Conservation (phyloP, 92 coral and sea anemone genomes). For the Phymanthus crucifer region DNA sequence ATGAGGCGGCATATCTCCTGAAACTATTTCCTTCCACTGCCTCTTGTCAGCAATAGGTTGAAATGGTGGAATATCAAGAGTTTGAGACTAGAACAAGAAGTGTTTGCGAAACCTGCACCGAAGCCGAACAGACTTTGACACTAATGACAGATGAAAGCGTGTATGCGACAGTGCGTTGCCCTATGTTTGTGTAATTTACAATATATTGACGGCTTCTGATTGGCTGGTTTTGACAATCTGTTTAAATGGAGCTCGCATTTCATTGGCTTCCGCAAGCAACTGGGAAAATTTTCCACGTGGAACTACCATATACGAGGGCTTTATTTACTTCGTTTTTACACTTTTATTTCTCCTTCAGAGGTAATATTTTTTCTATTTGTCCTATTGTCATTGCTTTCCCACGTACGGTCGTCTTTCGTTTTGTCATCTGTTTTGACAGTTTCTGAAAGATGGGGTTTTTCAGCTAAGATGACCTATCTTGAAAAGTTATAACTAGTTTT, state of each 20-base stretch:
- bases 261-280: constrained; percentile 89
- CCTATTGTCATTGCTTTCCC: constrained; percentile 4
- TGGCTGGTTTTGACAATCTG: constrained; percentile 92
- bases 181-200: constrained; percentile 98
- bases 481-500: constrained; percentile 1
- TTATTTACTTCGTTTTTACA: constrained; percentile 75
- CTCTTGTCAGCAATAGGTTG: constrained; percentile 1
- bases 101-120: constrained; percentile 99
- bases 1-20: constrained; percentile 72
- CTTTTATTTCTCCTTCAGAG: constrained; percentile 53
- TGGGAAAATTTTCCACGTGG: constrained; percentile 98
- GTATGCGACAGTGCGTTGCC: constrained; percentile 94
- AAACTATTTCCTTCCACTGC: constrained; percentile 5
- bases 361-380: constrained; percentile 24
- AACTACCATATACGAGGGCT: constrained; percentile 68
- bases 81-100: constrained; percentile 40
- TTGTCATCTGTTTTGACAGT: constrained; percentile 2
- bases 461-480: not conserved
- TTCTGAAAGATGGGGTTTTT: constrained; percentile 1
- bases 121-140: constrained; percentile 98
- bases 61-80: constrained; percentile 10
- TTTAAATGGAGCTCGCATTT: constrained; percentile 87
- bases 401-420: not conserved
- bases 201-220: constrained; percentile 74
- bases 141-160: constrained; percentile 99